Base-by-base conservation (phyloP, 2,113 vertebrate genomes). In the Columbina picui region DNA sequence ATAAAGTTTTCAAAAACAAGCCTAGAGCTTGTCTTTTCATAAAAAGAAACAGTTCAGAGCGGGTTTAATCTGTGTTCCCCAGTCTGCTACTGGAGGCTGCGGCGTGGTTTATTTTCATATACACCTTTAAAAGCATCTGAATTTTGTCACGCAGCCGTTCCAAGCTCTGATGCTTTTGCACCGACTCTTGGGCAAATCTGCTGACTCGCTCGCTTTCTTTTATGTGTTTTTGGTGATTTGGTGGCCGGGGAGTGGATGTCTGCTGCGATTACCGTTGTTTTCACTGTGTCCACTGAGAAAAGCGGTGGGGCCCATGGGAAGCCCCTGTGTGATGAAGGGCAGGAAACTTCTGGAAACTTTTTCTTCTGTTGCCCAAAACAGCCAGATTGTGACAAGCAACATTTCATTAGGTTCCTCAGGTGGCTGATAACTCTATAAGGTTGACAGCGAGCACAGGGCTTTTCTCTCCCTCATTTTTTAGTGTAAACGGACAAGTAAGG, bases 191-290 rank as follows among this genome's bases (percentile, higher is more conserved):
- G 23, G 59, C 23, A 57, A 43, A 79, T 43, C 57, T 82, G 71
- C 71, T 94, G 91, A 81, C 70, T 87, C 6, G 7, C 47, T 60
- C 61, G 23, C 71, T 91, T 90, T 52, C 59, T 89, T 94, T 55
- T 59, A 56, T 74, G 64, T 49, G 34, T 27, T 94, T 93, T 73
- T 75, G 65, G 65, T 84, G 43, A 50, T 95, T 87, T 80, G 89
- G 53, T 91, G 55, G 88, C 71, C 0, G 0, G 67, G 45, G 47
- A 84, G 38, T 43, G 81, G 60, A 80, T 84, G 90, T 96, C 95
- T 92, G 84, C 90, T 87, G 74, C 0, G 1, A 94, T 96, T 94
- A 92, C 73, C 11, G 27, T 94, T 95, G 87, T 95, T 96, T 96
- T 60, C 34, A 89, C 88, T 89, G 87, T 25, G 13, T 38, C 80